Conservation (phyloP, 2,797 vertebrate species). For the Tamandua tetradactyla region DNA sequence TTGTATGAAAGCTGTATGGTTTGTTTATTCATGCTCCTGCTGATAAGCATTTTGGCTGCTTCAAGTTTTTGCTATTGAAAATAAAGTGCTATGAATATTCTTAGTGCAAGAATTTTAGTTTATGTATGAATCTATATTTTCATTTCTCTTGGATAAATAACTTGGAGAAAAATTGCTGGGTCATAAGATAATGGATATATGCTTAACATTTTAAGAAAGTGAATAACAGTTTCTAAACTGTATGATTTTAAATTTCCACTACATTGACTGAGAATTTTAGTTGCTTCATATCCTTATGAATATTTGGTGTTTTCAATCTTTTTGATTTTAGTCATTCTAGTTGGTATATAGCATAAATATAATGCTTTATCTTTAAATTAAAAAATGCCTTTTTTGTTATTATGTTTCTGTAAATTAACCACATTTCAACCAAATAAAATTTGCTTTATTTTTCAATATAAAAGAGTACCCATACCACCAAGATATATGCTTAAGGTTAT, state of each 20-base stretch:
- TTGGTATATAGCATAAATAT: neutral
- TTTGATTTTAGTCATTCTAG: neutral
- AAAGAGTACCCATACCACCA: conserved; percentile 4
- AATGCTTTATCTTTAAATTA: neutral
- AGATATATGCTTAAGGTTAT: conserved; percentile 61
- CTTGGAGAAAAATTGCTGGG: neutral
- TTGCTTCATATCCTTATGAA: neutral
- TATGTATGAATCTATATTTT: neutral
- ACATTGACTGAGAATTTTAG: neutral
- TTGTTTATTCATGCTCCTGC: neutral
- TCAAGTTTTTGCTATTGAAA: neutral
- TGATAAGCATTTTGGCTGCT: neutral
- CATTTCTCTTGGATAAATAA: too few relatives aligned
- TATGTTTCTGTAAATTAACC: neutral
- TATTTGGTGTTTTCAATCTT: neutral
- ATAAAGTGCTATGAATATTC: neutral
- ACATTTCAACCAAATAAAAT: conserved; percentile 1
- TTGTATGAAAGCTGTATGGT: neutral
- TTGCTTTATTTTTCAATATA: conserved; percentile 30
- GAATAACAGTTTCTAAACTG: neutral
- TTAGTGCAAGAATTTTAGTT: neutral
- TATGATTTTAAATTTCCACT: neutral
- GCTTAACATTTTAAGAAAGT: neutral
- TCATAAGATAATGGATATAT: neutral
- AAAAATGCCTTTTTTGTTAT: neutral